These are phyloP conservation scores for Pecten maximus DNA, from an alignment of 2,888 invertebrate species.

Conservation along the genomic window DNA sequence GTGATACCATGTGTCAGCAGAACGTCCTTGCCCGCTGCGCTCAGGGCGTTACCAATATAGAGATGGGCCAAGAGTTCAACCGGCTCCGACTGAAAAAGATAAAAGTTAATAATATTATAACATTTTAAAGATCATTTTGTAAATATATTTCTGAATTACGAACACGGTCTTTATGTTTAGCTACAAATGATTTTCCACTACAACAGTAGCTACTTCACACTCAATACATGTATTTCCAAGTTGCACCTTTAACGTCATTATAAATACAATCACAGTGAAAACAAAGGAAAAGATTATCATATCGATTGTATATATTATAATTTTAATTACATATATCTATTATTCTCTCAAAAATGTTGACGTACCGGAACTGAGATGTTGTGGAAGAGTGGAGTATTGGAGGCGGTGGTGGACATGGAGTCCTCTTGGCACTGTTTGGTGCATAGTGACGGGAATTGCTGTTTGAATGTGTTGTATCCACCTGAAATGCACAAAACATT, in stretches of 20 bases:
- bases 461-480: conserved; percentile 64
- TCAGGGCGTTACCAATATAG: conserved; percentile 77
- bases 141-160: no score
- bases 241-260: no score
- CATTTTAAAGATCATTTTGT: no score
- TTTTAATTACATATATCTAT: no score
- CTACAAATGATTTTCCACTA: no score
- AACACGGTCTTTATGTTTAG: no score
- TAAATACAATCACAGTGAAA: no score
- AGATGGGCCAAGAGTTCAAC: conserved; percentile 77
- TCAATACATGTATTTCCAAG: no score
- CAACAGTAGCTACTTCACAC: no score
- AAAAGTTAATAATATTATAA: background rate
- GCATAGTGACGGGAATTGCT: conserved; percentile 67
- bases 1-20: conserved; percentile 78
- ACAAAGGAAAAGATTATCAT: no score
- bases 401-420: conserved; percentile 26
- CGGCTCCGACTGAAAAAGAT: conserved; percentile 72
- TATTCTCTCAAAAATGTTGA: conserved; percentile 30
- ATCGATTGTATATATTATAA: no score
- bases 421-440: conserved; percentile 43
- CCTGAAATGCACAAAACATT: conserved; percentile 59
- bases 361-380: conserved; percentile 36
- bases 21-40: conserved; percentile 68
- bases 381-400: conserved; percentile 37